Evolutionary conservation across 2,888 invertebrate genomes (phyloP), one percentile per base, ranked within the genome.

Genomic region (Mycalesis mineus): DNA sequence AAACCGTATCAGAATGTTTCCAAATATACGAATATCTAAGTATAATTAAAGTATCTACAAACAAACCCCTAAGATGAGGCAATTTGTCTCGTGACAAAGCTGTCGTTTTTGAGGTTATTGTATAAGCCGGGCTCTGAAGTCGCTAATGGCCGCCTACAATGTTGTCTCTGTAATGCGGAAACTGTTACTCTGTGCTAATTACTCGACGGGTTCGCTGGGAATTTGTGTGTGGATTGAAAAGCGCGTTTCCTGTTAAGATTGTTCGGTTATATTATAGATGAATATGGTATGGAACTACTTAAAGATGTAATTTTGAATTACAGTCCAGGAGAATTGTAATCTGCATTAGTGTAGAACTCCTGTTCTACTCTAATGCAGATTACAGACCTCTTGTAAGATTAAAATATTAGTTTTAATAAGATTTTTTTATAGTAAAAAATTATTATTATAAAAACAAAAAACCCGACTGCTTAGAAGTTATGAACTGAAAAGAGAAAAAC

Each of bases 41-140:
- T n/a, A 17, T 42, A 42, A 31, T 52, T 33, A 42, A 42, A 42
- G 11, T 33, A n/a, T n/a, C n/a, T n/a, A 29, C 42, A 42, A 52
- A 52, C 17, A 51, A 51, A 29, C 22, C 22, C 71, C 75, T 75
- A 72, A 74, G 81, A 81, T 77, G 75, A 79, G 80, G 80, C 77
- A 78, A 77, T 74, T 79, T 80, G 81, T 64, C 63, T 58, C 65
- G 62, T 70, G 73, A 75, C 74, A 76, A 71, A 68, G 63, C 69
- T 62, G 68, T 71, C 58, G 61, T 62, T 49, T 49, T 39, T 49
- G 49, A 49, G 49, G 49, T 49, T 22, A 49, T 49, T 39, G 37
- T 37, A 22, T 28, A 39, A 39, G 49, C 49, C 28, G 49, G 37
- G 37, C 37, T 37, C 39, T 39, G 14, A 49, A 49, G 36, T 49